A percentile compares a stretch with the other conserved stretches of the same genome.
Conservation (phyloP, 2,888 invertebrate species). For the Silvanus unidentatus region DNA sequence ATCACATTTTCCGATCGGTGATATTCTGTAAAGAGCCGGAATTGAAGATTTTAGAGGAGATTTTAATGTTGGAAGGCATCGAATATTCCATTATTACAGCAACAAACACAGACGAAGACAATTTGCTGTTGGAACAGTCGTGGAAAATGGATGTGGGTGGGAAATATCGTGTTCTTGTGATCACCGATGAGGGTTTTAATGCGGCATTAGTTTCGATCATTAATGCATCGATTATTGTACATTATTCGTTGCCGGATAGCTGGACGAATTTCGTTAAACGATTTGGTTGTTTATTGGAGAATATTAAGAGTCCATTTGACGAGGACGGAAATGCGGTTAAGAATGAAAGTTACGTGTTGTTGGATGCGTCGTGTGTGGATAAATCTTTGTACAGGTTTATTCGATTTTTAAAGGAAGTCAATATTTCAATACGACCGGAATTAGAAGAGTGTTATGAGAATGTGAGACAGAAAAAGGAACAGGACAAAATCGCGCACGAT, state of each 20-base stretch:
- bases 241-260: conserved; percentile 61
- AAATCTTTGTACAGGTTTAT: no score
- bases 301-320: conserved; percentile 46
- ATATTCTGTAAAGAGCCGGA: conserved; percentile 60
- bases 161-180: conserved; percentile 49
- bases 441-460: conserved; percentile 4
- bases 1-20: conserved; percentile 51
- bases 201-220: conserved; percentile 57
- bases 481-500: conserved; percentile 45
- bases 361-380: conserved; percentile 45
- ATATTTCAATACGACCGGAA: conserved; percentile 4
- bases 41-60: conserved; percentile 42
- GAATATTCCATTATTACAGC: conserved; percentile 30
- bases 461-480: conserved; percentile 19
- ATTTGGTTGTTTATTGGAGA: conserved; percentile 61
- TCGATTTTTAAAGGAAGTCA: conserved; percentile 19
- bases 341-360: conserved; percentile 25
- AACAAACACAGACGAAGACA: conserved; percentile 21
- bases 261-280: conserved; percentile 66
- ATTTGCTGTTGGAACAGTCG: conserved; percentile 20
- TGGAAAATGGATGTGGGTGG: conserved; percentile 45
- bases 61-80: conserved; percentile 27
- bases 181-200: conserved; percentile 60
- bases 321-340: neutral
- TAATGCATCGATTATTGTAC: conserved; percentile 62